Base-by-base conservation (phyloP, 1,140 invertebrate species). In the Pseudachorutes palmiensis region DNA sequence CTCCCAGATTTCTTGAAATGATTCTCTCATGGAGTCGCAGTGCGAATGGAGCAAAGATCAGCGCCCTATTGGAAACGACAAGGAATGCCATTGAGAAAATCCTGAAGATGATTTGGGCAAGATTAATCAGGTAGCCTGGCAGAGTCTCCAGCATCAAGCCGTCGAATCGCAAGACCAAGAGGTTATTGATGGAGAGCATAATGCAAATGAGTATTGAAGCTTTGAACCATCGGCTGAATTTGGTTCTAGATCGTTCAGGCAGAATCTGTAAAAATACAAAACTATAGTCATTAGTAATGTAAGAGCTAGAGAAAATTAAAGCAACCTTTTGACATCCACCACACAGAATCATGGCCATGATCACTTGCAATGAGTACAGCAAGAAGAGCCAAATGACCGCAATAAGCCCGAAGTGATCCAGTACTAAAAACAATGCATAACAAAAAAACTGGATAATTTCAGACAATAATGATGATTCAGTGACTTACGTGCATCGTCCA, bases 331-430 rank as follows among this genome's bases (percentile, higher is more conserved):
- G 51, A 16, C 9, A 14, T 55, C 51, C 51, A 19, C 51, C 51
- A 26, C 51, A 55, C 3, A 55, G 51, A 55, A 55, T 55, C 51
- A 55, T 55, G 24, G 51, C 51, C 51, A 55, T 55, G 51, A 55
- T 55, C 24, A 55, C 51, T 55, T 55, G 51, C 24, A 55, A 26
- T 22, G 51, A 55, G 24, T 55, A 55, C 9, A 55, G 51, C 24
- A 55, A 26, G 24, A 55, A 55, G 9, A 55, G 51, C 51, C 51
- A 55, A 55, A 55, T 55, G 12, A 55, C 51, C 5, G 51, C 51
- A 55, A 55, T 14, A 14, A 22, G 3, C 12, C 51, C 51, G 24
- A 55, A 55, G 24, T 55, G 24, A 55, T 55, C 51, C 24, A 55
- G 9, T 19, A 55, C 51, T 55, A 22, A 14, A 55, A 16, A 19